Evolutionary conservation across 2,888 invertebrate species (phyloP), one percentile per base, ranked within the genome.

Genomic region (Zygogramma bicolorata): DNA sequence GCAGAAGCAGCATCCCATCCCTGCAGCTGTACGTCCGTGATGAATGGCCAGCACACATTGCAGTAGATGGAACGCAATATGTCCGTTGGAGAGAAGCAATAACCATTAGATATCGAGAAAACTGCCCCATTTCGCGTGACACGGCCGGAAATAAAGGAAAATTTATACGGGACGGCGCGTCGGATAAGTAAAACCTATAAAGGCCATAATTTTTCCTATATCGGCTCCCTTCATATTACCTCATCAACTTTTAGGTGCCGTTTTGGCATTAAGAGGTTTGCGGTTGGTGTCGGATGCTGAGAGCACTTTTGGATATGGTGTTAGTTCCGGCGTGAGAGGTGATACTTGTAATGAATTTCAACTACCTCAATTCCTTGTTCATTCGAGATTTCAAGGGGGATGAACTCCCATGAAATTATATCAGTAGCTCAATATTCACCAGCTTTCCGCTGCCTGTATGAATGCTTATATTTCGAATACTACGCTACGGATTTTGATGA

Each of bases 101-200:
- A 89, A 89, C 89, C 89, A 89, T 89, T 89, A 89, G 88, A 89
- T 89, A 87, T 87, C 87, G 88, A 89, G 89, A 89, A 89, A 89
- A 89, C 89, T 89, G 88, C 89, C 89, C 89, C 89, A 89, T 89
- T 89, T 88, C 88, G 88, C 87, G 88, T 88, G 89, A 89, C 89
- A 89, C 89, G 88, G 88, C 87, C 89, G 88, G 88, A 89, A 89
- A 89, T 89, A 89, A 89, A 88, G 87, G 86, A 88, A 85, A 89
- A 89, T 89, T 89, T 89, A 89, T 89, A 88, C 87, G 87, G 84
- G 83, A 84, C 82, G 80, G 80, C 80, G 81, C 80, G 80, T 62
- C 65, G 81, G 82, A 83, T 83, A 84, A 83, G 83, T 82, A 79
- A 79, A 80, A 78, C 77, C 77, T 70, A 74, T 57, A 70, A 58